Percentiles rank a stretch among this genome's conserved stretches.
Evolutionary conservation across 2,113 vertebrate genomes (phyloP).

Genomic region (Nyctibius bracteatus): DNA sequence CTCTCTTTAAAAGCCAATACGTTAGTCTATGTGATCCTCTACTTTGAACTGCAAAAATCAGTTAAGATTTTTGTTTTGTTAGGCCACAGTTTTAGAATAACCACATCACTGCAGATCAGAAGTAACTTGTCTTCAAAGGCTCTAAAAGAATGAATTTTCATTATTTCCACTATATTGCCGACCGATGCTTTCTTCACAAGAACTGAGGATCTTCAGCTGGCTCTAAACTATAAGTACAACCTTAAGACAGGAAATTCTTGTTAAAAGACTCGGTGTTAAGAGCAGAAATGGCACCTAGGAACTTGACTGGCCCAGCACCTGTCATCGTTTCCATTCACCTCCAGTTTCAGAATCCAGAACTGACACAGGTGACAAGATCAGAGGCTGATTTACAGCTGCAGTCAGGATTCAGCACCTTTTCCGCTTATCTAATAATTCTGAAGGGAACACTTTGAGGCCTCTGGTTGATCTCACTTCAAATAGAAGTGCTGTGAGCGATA

Average conservation of each 20-base stretch:
- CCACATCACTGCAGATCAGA: background rate
- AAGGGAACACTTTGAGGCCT: background rate
- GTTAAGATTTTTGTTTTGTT: background rate
- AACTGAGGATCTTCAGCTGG: background rate
- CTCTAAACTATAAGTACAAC: background rate
- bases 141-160: background rate
- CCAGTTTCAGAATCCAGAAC: background rate
- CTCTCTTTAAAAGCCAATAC: background rate
- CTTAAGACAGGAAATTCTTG: background rate
- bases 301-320: background rate
- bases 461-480: background rate
- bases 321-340: background rate
- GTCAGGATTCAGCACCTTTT: background rate
- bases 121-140: background rate
- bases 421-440: rapidly evolving
- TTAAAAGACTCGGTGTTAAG: background rate
- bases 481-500: background rate
- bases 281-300: background rate
- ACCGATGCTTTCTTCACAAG: background rate
- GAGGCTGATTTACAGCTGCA: background rate
- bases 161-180: background rate
- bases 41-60: background rate
- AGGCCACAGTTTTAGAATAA: background rate
- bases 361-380: background rate
- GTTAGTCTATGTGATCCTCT: background rate